Evolutionary conservation across 2,113 vertebrate species (phyloP), one percentile per base, ranked within the genome.

Genomic region (Microcebus griseorufus): DNA sequence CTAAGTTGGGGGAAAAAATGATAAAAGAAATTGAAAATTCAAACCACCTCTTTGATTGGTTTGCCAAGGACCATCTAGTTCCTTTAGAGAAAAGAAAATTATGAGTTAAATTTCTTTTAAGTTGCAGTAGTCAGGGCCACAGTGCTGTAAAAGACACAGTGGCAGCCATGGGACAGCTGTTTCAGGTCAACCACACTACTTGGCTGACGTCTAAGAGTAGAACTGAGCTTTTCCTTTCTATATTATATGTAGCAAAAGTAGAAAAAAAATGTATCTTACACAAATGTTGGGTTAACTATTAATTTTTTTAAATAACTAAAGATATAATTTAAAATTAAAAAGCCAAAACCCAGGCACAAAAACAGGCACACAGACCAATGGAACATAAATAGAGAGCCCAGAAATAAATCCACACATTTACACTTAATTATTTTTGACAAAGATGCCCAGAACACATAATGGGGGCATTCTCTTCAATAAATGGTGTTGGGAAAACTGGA

Each of bases 231-330:
- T 88, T 65, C 6, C 16, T 67, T 58, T 27, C 76, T 72, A 16
- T 6, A 6, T 10, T 67, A 12, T 8, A 42, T 20, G 20, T 58
- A 64, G 39, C 29, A n/a, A 60, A 90, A 25, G n/a, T 16, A 51
- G 67, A 34, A 18, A 39, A 39, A 32, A 62, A 62, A 51, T 39
- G n/a, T 18, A 10, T 48, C 45, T 62, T 55, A 20, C 22, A n/a
- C 53, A 48, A 83, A 90, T 65, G 13, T n/a, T 65, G 14, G 6
- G 13, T 51, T 80, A 83, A 25, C 78, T 29, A 5, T 53, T 83
- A 0, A 39, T 70, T 94, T 90, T 76, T 93, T 89, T 51, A 39
- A 45, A 45, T 87, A 93, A 51, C 69, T 88, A 67, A 64, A 86
- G 58, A 6, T 53, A 6, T 81, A 53, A n/a, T 78, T 48, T 29